Percentiles rank a stretch among this genome's conserved stretches.
These are phyloP conservation scores for Dromius quadrimaculatus DNA, from an alignment of 2,888 invertebrate genomes.

Conservation along the genomic window DNA sequence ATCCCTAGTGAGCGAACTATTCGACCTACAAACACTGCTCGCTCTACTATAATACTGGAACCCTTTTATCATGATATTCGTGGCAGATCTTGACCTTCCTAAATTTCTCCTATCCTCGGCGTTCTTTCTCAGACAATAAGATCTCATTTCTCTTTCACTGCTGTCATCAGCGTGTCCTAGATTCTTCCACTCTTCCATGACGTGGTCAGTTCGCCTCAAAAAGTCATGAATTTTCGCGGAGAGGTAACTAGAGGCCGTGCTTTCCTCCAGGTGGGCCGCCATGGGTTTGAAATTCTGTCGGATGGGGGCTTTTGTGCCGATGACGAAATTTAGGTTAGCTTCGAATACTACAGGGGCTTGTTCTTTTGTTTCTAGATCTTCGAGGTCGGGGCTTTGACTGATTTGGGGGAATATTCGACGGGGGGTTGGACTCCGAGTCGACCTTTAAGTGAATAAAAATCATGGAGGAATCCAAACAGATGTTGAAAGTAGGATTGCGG, in stretches of 20 bases:
- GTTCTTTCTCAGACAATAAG: constrained; percentile 32
- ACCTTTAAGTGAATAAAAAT: too few relatives aligned
- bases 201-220: constrained; percentile 85
- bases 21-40: constrained; percentile 29
- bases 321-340: constrained; percentile 83
- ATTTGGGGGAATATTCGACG: constrained; percentile 78
- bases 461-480: too few relatives aligned
- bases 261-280: constrained; percentile 81
- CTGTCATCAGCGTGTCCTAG: constrained; percentile 74
- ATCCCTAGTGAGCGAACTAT: constrained; percentile 66
- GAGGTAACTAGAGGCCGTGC: constrained; percentile 82
- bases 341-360: constrained; percentile 85
- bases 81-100: constrained; percentile 79
- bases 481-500: too few relatives aligned
- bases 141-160: constrained; percentile 61
- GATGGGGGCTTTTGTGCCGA: constrained; percentile 80
- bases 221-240: constrained; percentile 84
- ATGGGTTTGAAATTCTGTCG: constrained; percentile 77
- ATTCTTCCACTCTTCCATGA: constrained; percentile 88
- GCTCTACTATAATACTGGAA: constrained; percentile 77
- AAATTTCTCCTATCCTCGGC: constrained; percentile 64
- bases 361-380: constrained; percentile 75
- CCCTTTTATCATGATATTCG: constrained; percentile 86
- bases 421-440: constrained; percentile 66
- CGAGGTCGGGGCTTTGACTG: constrained; percentile 69